A percentile compares a stretch with the other conserved stretches of the same genome.
Evolutionary conservation across 2,113 vertebrate genomes (phyloP).

Genomic region (Sclerurus mexicanus): DNA sequence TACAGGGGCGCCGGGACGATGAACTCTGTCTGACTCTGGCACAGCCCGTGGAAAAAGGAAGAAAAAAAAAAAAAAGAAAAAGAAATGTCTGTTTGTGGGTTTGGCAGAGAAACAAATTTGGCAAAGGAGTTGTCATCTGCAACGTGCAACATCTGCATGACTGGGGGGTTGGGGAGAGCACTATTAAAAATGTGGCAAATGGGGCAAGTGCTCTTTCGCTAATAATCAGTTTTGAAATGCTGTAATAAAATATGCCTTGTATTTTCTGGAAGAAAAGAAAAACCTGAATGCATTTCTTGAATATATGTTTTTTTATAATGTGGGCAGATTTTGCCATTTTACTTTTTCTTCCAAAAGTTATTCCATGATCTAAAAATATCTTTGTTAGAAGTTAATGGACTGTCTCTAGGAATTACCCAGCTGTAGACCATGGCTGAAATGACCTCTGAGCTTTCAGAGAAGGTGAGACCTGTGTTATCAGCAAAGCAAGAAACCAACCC

Average conservation of each 20-base stretch:
- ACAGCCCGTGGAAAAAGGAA: background rate
- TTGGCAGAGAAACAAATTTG: background rate
- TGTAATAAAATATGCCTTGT: background rate
- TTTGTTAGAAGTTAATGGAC: background rate
- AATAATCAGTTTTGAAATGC: background rate
- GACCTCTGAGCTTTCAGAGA: background rate
- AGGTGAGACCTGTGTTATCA: background rate
- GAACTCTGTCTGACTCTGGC: background rate
- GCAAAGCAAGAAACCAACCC: background rate
- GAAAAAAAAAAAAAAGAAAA: background rate
- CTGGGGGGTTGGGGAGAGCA: background rate
- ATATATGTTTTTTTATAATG: background rate
- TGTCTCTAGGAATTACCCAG: background rate
- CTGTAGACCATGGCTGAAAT: background rate
- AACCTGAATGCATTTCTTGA: background rate
- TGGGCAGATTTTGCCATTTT: background rate
- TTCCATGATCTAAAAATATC: background rate
- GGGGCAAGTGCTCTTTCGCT: background rate
- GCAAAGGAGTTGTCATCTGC: background rate
- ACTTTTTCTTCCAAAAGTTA: background rate
- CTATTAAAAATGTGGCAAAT: background rate
- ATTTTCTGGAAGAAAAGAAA: background rate
- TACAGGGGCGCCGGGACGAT: background rate
- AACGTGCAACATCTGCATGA: fast-evolving
- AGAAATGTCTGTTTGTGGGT: background rate